Evolutionary conservation across 1,140 invertebrate genomes (phyloP).

Genomic region (Drepana arcuata): DNA sequence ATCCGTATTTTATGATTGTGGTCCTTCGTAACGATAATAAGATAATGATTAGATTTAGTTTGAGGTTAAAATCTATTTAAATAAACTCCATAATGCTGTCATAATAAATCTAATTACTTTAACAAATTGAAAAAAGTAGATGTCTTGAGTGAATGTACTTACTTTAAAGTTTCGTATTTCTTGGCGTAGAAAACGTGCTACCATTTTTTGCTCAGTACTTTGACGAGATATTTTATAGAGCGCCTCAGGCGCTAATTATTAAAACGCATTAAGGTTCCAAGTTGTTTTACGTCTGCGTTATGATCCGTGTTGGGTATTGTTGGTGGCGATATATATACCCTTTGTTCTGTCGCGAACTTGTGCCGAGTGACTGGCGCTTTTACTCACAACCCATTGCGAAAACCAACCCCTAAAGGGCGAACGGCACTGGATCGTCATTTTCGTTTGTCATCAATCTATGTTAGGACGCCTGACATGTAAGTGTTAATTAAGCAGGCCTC

Average conservation of each 20-base stretch:
- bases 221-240: no score
- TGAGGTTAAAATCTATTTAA: no score
- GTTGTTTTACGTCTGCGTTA: constrained; percentile 36
- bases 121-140: no score
- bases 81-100: no score
- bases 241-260: constrained; percentile 43
- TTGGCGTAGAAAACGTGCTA: no score
- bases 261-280: constrained; percentile 58
- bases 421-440: constrained; percentile 55
- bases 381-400: constrained; percentile 22
- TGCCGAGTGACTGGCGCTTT: constrained; percentile 53
- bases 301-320: constrained; percentile 36
- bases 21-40: no score
- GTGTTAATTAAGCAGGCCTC: constrained; percentile 67
- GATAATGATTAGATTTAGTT: no score
- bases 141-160: no score
- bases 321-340: constrained; percentile 35
- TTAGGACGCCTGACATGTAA: constrained; percentile 65
- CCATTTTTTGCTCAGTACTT: no score
- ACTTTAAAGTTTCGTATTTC: no score
- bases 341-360: constrained; percentile 45
- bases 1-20: no score
- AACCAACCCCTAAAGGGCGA: constrained; percentile 38
- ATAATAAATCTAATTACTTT: no score
- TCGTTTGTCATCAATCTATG: constrained; percentile 69